phyloP scores from a whole-genome alignment of 2,113 vertebrate species.

The Anguilla japonica region DNA sequence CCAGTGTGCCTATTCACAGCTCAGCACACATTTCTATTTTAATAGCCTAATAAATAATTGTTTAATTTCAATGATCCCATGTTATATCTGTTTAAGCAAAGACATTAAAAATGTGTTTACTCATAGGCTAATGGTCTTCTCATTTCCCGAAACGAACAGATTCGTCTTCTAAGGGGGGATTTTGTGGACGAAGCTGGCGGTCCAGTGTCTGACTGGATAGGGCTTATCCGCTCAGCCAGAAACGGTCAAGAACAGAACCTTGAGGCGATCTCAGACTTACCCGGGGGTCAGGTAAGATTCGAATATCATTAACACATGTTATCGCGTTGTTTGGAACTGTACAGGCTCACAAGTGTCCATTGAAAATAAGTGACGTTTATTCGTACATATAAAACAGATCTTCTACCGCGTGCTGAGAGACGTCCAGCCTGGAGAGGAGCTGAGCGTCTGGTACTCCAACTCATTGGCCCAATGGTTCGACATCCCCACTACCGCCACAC shows the following conservation, averaged over 20 bases:
- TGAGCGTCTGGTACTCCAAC: slow-evolving; percentile 95
- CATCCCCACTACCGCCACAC: slow-evolving; percentile 90
- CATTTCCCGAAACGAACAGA: slow-evolving; percentile 60
- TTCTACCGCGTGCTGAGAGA: slow-evolving; percentile 90
- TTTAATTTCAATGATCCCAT: too few species aligned
- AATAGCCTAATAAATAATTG: too few species aligned
- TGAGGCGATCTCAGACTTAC: slow-evolving; percentile 91
- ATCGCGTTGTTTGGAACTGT: background rate
- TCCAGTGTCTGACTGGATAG: slow-evolving; percentile 90
- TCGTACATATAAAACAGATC: slow-evolving; percentile 68
- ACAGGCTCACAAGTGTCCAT: background rate
- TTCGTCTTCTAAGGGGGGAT: slow-evolving; percentile 88
- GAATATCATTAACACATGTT: background rate
- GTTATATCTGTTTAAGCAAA: background rate
- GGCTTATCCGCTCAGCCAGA: slow-evolving; percentile 90
- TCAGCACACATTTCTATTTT: background rate
- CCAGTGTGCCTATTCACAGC: background rate
- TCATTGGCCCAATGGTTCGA: slow-evolving; percentile 93
- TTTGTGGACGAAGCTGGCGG: slow-evolving; percentile 90
- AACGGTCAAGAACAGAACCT: slow-evolving; percentile 93
- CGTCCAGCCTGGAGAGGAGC: slow-evolving; percentile 89
- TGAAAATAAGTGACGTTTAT: background rate
- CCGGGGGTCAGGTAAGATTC: slow-evolving; percentile 89
- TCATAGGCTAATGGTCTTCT: slow-evolving; percentile 36
- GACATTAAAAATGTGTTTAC: background rate